These are phyloP conservation scores for Drosophila sp. DNA, from an alignment of 1,140 invertebrate species.

Conservation along the genomic window DNA sequence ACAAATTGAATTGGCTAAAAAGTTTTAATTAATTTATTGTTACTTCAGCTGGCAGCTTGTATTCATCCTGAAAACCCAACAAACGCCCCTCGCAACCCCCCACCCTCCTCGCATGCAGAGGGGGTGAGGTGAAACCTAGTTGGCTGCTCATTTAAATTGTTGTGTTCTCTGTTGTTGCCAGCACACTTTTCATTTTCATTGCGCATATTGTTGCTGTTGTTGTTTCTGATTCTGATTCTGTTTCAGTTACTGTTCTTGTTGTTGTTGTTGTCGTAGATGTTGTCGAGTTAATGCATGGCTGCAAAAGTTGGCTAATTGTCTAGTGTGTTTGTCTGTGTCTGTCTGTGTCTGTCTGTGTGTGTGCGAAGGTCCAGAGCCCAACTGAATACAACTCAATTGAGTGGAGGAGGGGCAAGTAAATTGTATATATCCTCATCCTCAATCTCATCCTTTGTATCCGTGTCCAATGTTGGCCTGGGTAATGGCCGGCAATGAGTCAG, in stretches of 20 bases:
- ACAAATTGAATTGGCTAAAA: slow-evolving; percentile 83
- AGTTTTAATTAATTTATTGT: slow-evolving; percentile 84
- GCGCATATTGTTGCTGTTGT: slow-evolving; percentile 15
- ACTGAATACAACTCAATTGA: slow-evolving; percentile 47
- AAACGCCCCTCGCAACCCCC: not conserved
- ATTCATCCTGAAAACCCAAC: slow-evolving; percentile 27
- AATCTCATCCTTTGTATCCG: slow-evolving; percentile 13
- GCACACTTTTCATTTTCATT: slow-evolving; percentile 54
- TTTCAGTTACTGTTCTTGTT: too few species aligned
- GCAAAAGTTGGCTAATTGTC: slow-evolving; percentile 79
- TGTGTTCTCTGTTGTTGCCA: slow-evolving; percentile 30
- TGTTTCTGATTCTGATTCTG: too few species aligned
- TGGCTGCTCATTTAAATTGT: slow-evolving; percentile 79
- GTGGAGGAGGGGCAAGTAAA: slow-evolving; percentile 4
- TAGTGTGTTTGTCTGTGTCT: slow-evolving; percentile 6
- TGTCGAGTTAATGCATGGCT: slow-evolving; percentile 77
- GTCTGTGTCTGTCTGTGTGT: not conserved
- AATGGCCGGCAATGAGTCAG: slow-evolving; percentile 68
- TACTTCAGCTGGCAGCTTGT: slow-evolving; percentile 68
- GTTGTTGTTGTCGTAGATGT: slow-evolving; percentile 42
- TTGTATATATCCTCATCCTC: not conserved
- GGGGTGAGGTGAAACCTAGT: slow-evolving; percentile 2
- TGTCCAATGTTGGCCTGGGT: slow-evolving; percentile 38
- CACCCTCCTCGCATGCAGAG: not conserved
- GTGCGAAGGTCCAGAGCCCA: slow-evolving; percentile 1